A percentile compares a stretch with the other conserved stretches of the same genome.
These are phyloP conservation scores for Manacus vitellinus DNA, from an alignment of 2,113 vertebrate species.

Conservation along the genomic window DNA sequence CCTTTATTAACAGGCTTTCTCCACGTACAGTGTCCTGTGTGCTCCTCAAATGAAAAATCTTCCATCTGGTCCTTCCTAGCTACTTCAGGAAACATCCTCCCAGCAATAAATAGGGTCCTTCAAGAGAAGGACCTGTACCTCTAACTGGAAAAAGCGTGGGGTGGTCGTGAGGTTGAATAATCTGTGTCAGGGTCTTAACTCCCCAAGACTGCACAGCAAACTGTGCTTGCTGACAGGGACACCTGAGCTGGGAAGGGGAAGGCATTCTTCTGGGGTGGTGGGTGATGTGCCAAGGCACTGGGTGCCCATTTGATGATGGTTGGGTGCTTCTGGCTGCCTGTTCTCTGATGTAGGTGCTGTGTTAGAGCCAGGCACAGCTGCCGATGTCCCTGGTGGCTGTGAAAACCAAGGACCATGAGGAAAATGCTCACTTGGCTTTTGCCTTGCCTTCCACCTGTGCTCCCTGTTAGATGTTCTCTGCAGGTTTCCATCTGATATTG, in stretches of 20 bases:
- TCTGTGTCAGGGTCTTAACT: not conserved
- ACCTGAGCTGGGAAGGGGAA: not conserved
- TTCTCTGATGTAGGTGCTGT: not conserved
- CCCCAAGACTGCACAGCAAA: not conserved
- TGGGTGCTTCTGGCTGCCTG: rapidly evolving
- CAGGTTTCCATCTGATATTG: not conserved
- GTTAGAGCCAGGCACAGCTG: not conserved
- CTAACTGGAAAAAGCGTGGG: not conserved
- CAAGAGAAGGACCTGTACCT: not conserved
- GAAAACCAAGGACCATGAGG: not conserved
- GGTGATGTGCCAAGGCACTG: not conserved
- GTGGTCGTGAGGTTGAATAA: not conserved
- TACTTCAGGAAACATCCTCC: not conserved
- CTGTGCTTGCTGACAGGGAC: not conserved
- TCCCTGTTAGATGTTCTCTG: not conserved
- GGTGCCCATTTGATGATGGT: rapidly evolving
- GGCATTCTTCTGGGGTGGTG: not conserved
- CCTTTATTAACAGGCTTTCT: not conserved
- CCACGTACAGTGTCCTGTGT: rapidly evolving
- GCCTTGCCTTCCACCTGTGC: not conserved
- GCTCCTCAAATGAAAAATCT: not conserved
- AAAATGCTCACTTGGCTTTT: not conserved
- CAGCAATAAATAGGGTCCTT: not conserved
- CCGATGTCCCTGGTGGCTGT: not conserved
- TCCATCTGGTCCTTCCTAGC: not conserved